Evolutionary conservation across 2,113 vertebrate genomes (phyloP), one percentile per base, ranked within the genome.

Genomic region (Macroglossus sobrinus): DNA sequence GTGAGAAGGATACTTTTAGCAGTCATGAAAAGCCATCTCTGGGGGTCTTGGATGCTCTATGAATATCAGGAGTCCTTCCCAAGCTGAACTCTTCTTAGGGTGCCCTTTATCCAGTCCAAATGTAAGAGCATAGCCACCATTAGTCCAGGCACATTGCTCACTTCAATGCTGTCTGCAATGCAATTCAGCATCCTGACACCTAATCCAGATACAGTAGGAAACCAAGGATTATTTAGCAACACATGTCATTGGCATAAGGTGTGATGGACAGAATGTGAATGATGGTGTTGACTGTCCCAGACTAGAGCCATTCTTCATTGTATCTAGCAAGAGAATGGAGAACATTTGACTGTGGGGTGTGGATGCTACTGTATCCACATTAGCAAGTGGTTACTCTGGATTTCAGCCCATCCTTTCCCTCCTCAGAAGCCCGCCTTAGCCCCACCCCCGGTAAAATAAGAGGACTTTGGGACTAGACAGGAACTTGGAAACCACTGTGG

Each of bases 111-210:
- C 47, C 4, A 1, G n/a, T 22, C 57, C 91, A 80, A 55, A 47
- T 15, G 81, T 4, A 45, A 75, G 61, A 78, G 12, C 24, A 18
- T 5, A 21, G 14, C 45, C 59, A 18, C 18, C 79, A 22, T 1
- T n/a, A n/a, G 0, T 59, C 45, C 19, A 55, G 75, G 16, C 26
- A 26, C 0, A 0, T 4, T 6, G 16, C 13, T 75, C 35, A 35
- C 8, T 16, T 57, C n/a, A 35, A 4, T 35, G 64, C 57, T 10
- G 2, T 43, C 21, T 61, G 10, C 26, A 57, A 40, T 43, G 45
- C 45, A 50, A 4, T 30, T 45, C 68, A 57, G 10, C 7, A 5
- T 74, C 61, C 75, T 68, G 80, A 69, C n/a, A 43, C 71, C 68
- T 84, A 53, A 82, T 19, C 47, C 82, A 87, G 68, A 63, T 12